Evolutionary conservation across 2,888 invertebrate genomes (phyloP).

Genomic region (Epinotia nisella): DNA sequence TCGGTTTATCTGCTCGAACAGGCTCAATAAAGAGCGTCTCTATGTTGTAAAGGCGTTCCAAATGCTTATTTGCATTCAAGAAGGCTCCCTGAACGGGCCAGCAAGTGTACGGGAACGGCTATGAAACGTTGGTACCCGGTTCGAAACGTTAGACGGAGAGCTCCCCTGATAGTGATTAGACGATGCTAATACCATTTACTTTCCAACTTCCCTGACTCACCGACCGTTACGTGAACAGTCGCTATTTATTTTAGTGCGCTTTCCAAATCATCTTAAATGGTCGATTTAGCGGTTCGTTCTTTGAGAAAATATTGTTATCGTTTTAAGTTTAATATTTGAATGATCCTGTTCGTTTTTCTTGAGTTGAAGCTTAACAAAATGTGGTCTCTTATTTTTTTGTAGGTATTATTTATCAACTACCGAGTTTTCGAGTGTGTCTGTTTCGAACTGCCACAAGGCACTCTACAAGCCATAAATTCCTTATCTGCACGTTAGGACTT

Average conservation of each 20-base stretch:
- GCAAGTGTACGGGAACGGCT: slow-evolving; percentile 76
- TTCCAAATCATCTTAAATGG: slow-evolving; percentile 72
- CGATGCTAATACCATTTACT: slow-evolving; percentile 84
- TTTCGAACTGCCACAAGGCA: slow-evolving; percentile 20
- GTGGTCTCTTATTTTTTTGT: background rate
- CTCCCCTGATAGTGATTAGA: slow-evolving; percentile 83
- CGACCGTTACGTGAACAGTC: slow-evolving; percentile 76
- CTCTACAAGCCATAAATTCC: slow-evolving; percentile 28
- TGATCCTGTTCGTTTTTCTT: background rate
- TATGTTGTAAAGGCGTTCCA: slow-evolving; percentile 80
- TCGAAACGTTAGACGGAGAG: slow-evolving; percentile 70
- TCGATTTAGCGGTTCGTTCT: slow-evolving; percentile 57
- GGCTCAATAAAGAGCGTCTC: slow-evolving; percentile 79
- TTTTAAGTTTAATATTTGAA: slow-evolving; percentile 1
- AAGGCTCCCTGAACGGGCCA: slow-evolving; percentile 76
- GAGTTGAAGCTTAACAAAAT: background rate
- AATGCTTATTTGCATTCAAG: slow-evolving; percentile 84
- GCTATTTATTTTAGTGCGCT: slow-evolving; percentile 77
- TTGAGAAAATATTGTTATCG: slow-evolving; percentile 25
- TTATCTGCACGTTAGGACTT: slow-evolving; percentile 26
- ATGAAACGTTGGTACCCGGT: slow-evolving; percentile 62
- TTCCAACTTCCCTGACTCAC: slow-evolving; percentile 80
- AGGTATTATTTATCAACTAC: slow-evolving; percentile 6
- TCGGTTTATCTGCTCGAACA: slow-evolving; percentile 73
- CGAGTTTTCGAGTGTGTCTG: slow-evolving; percentile 17